Evolutionary conservation across 1,140 invertebrate species (phyloP).

Genomic region (Oryctes rhinoceros): DNA sequence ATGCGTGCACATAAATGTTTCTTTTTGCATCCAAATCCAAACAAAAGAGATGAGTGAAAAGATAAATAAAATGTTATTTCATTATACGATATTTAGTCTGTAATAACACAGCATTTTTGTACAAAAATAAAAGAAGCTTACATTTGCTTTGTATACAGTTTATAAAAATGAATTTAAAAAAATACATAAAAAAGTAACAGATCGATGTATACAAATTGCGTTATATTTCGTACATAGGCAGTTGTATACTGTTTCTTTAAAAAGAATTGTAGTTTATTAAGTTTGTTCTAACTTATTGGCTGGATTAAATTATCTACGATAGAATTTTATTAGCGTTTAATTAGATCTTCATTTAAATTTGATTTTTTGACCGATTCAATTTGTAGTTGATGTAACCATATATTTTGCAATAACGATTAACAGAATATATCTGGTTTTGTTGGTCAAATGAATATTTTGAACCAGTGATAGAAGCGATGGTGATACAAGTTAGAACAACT

Average conservation of each 20-base stretch:
- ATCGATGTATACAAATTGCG: constrained; percentile 39
- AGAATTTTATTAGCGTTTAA: background rate
- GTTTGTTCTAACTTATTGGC: constrained; percentile 42
- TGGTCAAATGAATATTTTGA: constrained; percentile 5
- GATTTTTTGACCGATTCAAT: background rate
- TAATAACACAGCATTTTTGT: constrained; percentile 35
- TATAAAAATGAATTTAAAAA: constrained; percentile 36
- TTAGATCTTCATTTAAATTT: background rate
- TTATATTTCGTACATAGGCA: constrained; percentile 31
- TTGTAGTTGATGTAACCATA: background rate
- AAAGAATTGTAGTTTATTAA: constrained; percentile 37
- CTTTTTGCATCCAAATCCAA: constrained; percentile 12
- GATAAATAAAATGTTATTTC: constrained; percentile 31
- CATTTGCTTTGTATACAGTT: constrained; percentile 36
- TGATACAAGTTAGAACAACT: constrained; percentile 41
- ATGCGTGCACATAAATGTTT: constrained; percentile 8
- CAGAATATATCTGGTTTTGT: constrained; percentile 8
- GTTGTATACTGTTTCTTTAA: constrained; percentile 39
- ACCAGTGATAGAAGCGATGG: constrained; percentile 34
- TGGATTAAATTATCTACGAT: background rate
- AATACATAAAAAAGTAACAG: constrained; percentile 31
- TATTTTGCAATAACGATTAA: background rate
- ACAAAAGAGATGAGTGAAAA: constrained; percentile 6
- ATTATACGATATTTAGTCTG: constrained; percentile 36
- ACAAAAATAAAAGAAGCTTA: constrained; percentile 37